Conservation (phyloP, 2,113 vertebrate species). For the Cyphomyrus plagiostoma region DNA sequence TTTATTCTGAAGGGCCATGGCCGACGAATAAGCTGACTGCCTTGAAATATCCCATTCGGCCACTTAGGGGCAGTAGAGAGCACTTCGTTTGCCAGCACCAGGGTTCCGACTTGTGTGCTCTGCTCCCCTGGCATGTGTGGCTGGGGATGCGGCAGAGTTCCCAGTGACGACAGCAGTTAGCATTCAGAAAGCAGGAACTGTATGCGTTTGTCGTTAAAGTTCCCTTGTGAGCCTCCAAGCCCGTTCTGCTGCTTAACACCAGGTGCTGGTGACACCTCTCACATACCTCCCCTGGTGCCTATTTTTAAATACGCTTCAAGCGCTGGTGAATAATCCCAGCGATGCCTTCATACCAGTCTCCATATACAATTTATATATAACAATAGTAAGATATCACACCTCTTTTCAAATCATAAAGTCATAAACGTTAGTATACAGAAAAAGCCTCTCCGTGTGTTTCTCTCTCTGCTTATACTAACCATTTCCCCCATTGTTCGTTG, state of each 20-base stretch:
- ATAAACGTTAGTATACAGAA: neutral
- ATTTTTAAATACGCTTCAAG: neutral
- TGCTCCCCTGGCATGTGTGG: neutral
- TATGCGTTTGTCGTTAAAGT: neutral
- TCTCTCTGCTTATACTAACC: neutral
- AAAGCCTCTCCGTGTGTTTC: neutral
- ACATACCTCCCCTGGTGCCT: neutral
- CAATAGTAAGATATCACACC: neutral
- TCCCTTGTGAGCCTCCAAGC: neutral
- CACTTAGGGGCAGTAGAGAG: neutral
- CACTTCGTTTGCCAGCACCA: neutral
- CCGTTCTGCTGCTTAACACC: neutral
- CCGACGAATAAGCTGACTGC: neutral
- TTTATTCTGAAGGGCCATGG: neutral
- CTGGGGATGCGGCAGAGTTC: neutral
- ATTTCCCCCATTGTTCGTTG: neutral
- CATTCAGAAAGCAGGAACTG: neutral
- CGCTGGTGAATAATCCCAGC: neutral
- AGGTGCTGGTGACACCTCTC: neutral
- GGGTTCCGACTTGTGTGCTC: neutral
- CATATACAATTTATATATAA: neutral
- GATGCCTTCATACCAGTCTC: neutral
- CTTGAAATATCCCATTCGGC: neutral
- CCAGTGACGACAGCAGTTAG: neutral
- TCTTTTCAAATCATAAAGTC: neutral